Evolutionary conservation across 53 echinoderm and acorn worm species (phyloP).

Genomic region (Apostichopus leukothele): DNA sequence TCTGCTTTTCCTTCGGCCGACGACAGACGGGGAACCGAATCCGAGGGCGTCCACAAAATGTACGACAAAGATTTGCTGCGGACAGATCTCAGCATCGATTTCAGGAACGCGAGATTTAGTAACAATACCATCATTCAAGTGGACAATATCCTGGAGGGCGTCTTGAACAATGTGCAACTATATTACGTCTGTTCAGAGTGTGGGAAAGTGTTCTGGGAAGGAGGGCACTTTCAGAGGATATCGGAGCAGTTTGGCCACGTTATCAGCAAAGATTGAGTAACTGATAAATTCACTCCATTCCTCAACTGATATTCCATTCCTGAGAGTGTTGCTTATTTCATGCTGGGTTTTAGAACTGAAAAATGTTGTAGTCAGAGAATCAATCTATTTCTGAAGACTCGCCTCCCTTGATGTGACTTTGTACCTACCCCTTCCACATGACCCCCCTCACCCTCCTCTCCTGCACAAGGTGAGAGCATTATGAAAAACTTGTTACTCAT

Average conservation of each 20-base stretch:
- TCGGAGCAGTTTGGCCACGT: conserved; percentile 58
- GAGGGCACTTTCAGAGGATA: conserved; percentile 74
- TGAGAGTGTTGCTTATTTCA: no score
- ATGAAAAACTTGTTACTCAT: no score
- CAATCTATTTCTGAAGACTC: no score
- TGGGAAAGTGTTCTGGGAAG: conserved; percentile 96
- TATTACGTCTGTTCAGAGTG: conserved; percentile 82
- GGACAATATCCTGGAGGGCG: conserved; percentile 43
- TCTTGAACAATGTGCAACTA: conserved; percentile 55
- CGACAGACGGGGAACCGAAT: no score
- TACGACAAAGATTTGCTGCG: conserved; percentile 9
- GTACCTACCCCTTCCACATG: no score
- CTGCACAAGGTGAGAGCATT: no score
- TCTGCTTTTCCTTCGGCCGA: not conserved
- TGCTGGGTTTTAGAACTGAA: no score
- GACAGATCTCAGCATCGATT: conserved; percentile 33
- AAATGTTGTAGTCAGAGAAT: no score
- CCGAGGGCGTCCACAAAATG: not conserved
- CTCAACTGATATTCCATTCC: no score
- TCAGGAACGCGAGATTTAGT: conserved; percentile 3
- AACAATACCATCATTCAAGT: conserved; percentile 22
- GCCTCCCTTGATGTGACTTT: no score
- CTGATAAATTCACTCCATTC: not conserved
- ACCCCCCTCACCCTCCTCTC: no score
- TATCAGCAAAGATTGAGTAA: not conserved